Conservation (phyloP, 2,888 invertebrate genomes). For the Polydesmus complanatus region DNA sequence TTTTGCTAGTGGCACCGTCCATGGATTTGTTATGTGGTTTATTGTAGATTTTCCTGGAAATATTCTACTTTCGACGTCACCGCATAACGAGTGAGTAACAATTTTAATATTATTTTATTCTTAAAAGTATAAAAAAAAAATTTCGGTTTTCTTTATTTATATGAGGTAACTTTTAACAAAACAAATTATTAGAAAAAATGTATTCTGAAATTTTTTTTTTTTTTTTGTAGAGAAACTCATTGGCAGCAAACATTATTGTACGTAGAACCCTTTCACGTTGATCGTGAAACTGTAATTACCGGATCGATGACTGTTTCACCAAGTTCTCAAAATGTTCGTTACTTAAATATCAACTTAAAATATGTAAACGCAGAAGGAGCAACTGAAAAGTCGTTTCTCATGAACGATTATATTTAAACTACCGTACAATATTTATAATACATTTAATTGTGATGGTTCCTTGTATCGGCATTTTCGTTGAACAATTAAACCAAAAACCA, state of each 20-base stretch:
- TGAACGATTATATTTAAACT: conserved; percentile 10
- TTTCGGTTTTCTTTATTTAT: background rate
- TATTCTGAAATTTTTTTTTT: background rate
- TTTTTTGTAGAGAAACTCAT: conserved; percentile 26
- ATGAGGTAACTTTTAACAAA: background rate
- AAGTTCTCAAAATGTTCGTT: conserved; percentile 9
- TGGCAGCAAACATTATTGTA: conserved; percentile 29
- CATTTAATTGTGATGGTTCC: background rate
- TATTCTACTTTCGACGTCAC: conserved; percentile 28
- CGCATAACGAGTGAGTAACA: conserved; percentile 22
- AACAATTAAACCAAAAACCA: too few species aligned
- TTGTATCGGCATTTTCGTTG: too few species aligned
- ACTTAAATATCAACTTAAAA: conserved; percentile 6
- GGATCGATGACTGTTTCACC: conserved; percentile 22
- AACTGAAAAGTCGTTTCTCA: conserved; percentile 2
- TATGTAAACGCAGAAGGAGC: background rate
- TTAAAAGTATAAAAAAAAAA: background rate
- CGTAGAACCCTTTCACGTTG: conserved; percentile 24
- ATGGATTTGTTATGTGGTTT: conserved; percentile 31
- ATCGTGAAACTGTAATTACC: conserved; percentile 26
- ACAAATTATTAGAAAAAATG: background rate
- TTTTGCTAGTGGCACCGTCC: conserved; percentile 18
- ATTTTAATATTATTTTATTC: background rate
- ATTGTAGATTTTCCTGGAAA: conserved; percentile 28
- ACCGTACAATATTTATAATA: background rate